Percentiles rank a stretch among this genome's conserved stretches.
phyloP scores from a whole-genome alignment of 1,140 invertebrate species.

The Lysiphlebus fabarum region DNA sequence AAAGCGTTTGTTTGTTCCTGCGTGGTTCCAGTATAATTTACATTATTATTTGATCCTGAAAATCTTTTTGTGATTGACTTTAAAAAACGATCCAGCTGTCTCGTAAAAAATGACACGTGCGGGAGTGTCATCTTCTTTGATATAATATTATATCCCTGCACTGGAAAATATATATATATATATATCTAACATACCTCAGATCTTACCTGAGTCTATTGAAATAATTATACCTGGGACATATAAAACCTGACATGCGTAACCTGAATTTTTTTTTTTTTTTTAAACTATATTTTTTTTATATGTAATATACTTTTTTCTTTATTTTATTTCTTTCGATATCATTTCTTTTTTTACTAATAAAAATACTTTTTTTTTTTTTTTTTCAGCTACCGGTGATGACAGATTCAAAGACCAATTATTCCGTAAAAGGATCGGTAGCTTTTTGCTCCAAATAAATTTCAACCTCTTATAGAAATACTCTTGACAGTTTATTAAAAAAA shows the following conservation, averaged over 20 bases:
- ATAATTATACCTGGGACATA: conserved; percentile 12
- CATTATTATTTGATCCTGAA: too few species aligned
- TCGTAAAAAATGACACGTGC: conserved; percentile 16
- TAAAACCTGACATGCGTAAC: too few species aligned
- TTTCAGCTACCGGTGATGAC: conserved; percentile 22
- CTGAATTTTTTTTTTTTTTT: too few species aligned
- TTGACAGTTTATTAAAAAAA: conserved; percentile 16
- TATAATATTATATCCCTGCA: background rate
- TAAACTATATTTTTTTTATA: background rate
- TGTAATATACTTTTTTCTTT: background rate
- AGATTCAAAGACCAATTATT: conserved; percentile 23
- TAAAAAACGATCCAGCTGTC: background rate
- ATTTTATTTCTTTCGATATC: conserved; percentile 3
- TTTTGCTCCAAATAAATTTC: conserved; percentile 8
- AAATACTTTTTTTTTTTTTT: conserved; percentile 1
- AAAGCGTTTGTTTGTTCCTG: too few species aligned
- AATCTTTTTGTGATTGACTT: too few species aligned
- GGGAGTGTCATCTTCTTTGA: conserved; percentile 16
- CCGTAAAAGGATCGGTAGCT: conserved; percentile 1
- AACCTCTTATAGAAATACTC: conserved; percentile 6
- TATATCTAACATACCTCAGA: background rate
- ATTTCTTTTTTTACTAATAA: conserved; percentile 2
- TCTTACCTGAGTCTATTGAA: conserved; percentile 2
- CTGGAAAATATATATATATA: too few species aligned
- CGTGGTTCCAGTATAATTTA: too few species aligned